Evolutionary conservation across 1,140 invertebrate species (phyloP).

Genomic region (Cydia pomonella): DNA sequence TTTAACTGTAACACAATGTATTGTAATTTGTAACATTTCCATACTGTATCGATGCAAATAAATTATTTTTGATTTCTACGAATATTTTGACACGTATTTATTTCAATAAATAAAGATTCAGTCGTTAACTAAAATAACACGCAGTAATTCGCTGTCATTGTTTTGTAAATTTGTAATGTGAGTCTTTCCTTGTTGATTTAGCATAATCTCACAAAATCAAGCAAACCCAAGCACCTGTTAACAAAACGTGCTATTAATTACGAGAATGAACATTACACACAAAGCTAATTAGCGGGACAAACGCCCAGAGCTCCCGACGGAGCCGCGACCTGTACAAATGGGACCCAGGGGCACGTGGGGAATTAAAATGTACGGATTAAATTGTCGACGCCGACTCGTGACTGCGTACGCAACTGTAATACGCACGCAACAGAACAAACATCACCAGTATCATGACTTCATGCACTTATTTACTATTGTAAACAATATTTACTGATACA

Average conservation of each 20-base stretch:
- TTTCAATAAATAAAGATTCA: no score
- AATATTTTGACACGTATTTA: no score
- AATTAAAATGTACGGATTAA: constrained; percentile 18
- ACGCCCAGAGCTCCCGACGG: background rate
- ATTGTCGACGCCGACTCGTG: constrained; percentile 1
- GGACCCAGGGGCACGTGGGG: background rate
- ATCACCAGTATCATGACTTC: background rate
- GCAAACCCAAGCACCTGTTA: constrained; percentile 4
- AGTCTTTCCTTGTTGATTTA: no score
- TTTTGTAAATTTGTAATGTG: no score
- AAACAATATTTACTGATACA: background rate
- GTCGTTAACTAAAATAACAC: no score
- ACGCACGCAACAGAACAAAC: background rate
- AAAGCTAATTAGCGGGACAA: background rate
- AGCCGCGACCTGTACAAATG: background rate
- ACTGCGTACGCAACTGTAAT: background rate
- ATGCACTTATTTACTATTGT: background rate
- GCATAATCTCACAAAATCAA: no score
- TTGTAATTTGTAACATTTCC: no score
- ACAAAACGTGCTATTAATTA: constrained; percentile 12
- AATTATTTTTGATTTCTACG: no score
- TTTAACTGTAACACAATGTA: no score
- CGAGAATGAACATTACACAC: constrained; percentile 26
- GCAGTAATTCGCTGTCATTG: no score
- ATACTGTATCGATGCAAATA: no score